These are phyloP conservation scores for Ophioderma brevispina DNA, from an alignment of 35 echinoderm and acorn worm species.

Conservation along the genomic window DNA sequence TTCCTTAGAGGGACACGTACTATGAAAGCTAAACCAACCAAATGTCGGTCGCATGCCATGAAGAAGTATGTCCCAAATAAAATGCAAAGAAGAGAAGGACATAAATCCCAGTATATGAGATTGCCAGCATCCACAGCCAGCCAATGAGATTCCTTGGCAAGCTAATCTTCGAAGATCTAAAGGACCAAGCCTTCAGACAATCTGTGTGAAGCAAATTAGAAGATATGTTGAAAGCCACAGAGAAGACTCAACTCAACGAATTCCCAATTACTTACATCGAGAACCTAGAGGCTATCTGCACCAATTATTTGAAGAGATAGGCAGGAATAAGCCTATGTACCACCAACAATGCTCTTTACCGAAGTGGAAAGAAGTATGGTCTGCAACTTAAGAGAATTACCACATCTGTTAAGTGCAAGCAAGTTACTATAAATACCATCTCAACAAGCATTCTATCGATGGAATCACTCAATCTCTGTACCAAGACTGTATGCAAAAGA, in stretches of 20 bases:
- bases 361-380: not conserved
- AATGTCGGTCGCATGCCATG: not conserved
- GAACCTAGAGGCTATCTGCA: not conserved
- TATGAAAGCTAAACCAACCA: not conserved
- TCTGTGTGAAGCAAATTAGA: not conserved
- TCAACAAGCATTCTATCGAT: slow-evolving; percentile 12
- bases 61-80: not conserved
- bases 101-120: not conserved
- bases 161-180: not conserved
- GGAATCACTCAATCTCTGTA: slow-evolving; percentile 4
- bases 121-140: slow-evolving; percentile 8
- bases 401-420: not conserved
- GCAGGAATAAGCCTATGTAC: not conserved
- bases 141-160: not conserved
- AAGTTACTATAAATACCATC: slow-evolving; percentile 4
- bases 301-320: not conserved
- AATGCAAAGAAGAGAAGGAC: not conserved
- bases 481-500: not conserved
- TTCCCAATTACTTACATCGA: not conserved
- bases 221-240: not conserved
- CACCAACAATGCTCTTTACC: not conserved
- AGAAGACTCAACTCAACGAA: not conserved
- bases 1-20: not conserved
- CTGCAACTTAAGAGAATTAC: slow-evolving; percentile 7
- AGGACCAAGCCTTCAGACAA: not conserved